Base-by-base conservation (phyloP, 1,140 invertebrate genomes). In the Heliothis subflexa region DNA sequence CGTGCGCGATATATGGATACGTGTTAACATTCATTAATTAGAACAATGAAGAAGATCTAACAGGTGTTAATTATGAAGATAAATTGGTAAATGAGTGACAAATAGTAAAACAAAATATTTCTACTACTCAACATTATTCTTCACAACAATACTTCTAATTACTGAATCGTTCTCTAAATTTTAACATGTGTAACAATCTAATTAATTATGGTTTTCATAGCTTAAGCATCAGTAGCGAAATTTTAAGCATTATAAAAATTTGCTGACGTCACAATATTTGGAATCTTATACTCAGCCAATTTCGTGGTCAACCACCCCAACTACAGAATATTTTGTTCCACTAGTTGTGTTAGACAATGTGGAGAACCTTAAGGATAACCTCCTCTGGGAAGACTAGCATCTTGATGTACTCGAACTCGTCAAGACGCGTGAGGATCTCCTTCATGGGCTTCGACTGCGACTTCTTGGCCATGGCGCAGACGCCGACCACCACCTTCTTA, bases 391-490 rank as follows among this genome's bases (percentile, higher is more conserved):
- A 99, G 49, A 99, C 97, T 45, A 98, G 95, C 90, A 99, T 98
- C 95, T 98, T 98, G 81, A 99, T 98, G 89, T 99, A 99, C 90
- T 99, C 98, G 94, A 99, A 99, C 91, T 99, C 98, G 28, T 98
- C 97, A 12, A 99, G 96, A 1, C 99, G 95, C 0, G 97, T 98
- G 16, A 99, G 95, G 88, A 99, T 99, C 94, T 99, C 99, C 91
- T 98, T 98, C 99, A 99, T 99, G 2, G 99, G 99, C 95, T 99
- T 99, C 70, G 99, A 99, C 85, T 98, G 97, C 3, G 98, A 99
- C 95, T 99, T 99, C 93, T 99, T 99, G 84, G 98, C 97, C 99
- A 99, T 99, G 54, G 99, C 98, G 96, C 99, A 99, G 79, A 99
- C 97, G 61, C 99, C 99, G 80, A 99, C 98, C 87, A 99, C 96